These are phyloP conservation scores for Plectropomus leopardus DNA, from an alignment of 2,113 vertebrate genomes.

Conservation along the genomic window DNA sequence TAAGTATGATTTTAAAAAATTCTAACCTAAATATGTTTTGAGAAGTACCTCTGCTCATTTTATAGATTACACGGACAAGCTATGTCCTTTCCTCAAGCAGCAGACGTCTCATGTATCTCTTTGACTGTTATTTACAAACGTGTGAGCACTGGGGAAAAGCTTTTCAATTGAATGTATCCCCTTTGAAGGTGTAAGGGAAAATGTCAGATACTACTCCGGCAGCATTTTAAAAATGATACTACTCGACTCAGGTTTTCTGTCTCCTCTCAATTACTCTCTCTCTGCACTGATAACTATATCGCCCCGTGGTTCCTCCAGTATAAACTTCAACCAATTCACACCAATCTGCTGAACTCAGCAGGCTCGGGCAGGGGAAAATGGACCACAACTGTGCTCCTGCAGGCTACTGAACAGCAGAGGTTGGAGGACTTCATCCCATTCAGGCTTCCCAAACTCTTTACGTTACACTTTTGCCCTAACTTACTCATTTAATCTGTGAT, in stretches of 20 bases:
- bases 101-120: not conserved
- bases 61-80: slow-evolving; percentile 2
- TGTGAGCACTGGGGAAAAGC: not conserved
- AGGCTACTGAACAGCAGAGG: slow-evolving; percentile 58
- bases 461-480: slow-evolving; percentile 16
- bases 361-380: slow-evolving; percentile 61
- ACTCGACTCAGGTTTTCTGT: slow-evolving; percentile 41
- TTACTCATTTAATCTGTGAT: slow-evolving; percentile 23
- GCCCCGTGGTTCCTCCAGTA: slow-evolving; percentile 44
- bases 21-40: not conserved
- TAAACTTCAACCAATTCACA: slow-evolving; percentile 73
- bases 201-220: slow-evolving; percentile 18
- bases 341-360: slow-evolving; percentile 71
- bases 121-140: not conserved
- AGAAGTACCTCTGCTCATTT: not conserved
- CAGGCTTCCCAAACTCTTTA: slow-evolving; percentile 40
- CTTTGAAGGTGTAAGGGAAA: slow-evolving; percentile 7
- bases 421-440: slow-evolving; percentile 44
- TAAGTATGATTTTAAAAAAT: not conserved
- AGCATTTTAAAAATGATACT: slow-evolving; percentile 42
- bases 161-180: slow-evolving; percentile 3
- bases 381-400: slow-evolving; percentile 52
- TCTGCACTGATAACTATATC: slow-evolving; percentile 55
- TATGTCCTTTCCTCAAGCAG: not conserved
- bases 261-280: slow-evolving; percentile 36